Evolutionary conservation across 2,888 invertebrate species (phyloP).

Genomic region (Macaria liturata): DNA sequence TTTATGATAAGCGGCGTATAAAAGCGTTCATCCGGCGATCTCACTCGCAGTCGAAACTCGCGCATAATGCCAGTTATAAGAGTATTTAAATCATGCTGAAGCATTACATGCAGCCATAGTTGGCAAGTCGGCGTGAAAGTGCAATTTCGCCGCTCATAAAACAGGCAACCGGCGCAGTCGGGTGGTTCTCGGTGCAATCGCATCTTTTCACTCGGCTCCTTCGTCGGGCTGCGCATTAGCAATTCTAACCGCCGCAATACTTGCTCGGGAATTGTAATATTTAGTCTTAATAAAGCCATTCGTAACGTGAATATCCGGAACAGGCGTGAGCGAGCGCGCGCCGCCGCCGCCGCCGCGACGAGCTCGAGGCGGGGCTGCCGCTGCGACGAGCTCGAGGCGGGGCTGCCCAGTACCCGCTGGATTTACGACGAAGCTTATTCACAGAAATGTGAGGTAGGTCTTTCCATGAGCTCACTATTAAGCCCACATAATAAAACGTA

Average conservation of each 20-base stretch:
- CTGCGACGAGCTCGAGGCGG: slow-evolving; percentile 58
- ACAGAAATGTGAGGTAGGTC: slow-evolving; percentile 34
- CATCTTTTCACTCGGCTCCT: slow-evolving; percentile 71
- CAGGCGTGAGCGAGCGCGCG: slow-evolving; percentile 52
- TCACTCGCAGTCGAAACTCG: slow-evolving; percentile 23
- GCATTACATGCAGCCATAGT: slow-evolving; percentile 56
- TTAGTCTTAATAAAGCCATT: slow-evolving; percentile 80
- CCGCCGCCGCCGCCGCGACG: slow-evolving; percentile 46
- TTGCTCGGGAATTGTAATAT: slow-evolving; percentile 77
- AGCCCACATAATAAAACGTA: slow-evolving; percentile 23
- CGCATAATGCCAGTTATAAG: slow-evolving; percentile 32
- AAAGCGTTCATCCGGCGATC: slow-evolving; percentile 28
- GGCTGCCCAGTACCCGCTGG: slow-evolving; percentile 45
- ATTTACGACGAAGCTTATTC: slow-evolving; percentile 64
- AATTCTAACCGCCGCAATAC: slow-evolving; percentile 74
- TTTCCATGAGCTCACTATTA: slow-evolving; percentile 31
- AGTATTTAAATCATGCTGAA: slow-evolving; percentile 61
- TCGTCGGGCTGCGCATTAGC: slow-evolving; percentile 63
- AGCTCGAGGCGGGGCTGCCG: slow-evolving; percentile 53
- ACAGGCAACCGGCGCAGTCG: slow-evolving; percentile 57
- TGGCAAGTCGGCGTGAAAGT: slow-evolving; percentile 63
- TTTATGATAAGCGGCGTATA: slow-evolving; percentile 44
- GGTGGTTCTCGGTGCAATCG: slow-evolving; percentile 62
- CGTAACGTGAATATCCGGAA: slow-evolving; percentile 74
- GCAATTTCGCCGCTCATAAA: slow-evolving; percentile 74